Percentiles rank a stretch among this genome's conserved stretches.
Conservation (phyloP, 2,888 invertebrate genomes). For the Tridacna gigas region DNA sequence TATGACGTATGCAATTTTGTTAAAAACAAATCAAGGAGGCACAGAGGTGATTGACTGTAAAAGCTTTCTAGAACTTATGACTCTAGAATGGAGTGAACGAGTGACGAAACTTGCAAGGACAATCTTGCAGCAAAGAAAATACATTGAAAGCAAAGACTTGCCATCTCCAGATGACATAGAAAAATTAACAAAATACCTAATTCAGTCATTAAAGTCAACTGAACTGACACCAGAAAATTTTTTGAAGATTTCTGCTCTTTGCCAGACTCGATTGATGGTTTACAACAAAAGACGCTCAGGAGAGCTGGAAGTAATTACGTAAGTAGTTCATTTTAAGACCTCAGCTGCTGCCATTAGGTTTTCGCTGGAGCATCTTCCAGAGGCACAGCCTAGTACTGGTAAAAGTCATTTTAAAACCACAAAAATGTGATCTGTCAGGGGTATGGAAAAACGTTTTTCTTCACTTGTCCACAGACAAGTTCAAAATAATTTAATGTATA, state of each 20-base stretch:
- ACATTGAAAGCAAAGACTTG: conserved; percentile 20
- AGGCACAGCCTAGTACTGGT: too few species aligned
- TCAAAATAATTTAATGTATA: too few species aligned
- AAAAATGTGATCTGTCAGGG: too few species aligned
- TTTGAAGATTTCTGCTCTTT: conserved; percentile 4
- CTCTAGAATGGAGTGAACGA: conserved; percentile 31
- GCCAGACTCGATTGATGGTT: conserved; percentile 20
- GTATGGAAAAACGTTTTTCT: too few species aligned
- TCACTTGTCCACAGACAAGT: too few species aligned
- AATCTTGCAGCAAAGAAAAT: conserved; percentile 17
- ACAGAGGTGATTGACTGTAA: conserved; percentile 21
- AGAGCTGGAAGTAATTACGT: conserved; percentile 29
- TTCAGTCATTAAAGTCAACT: not conserved
- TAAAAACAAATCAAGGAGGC: conserved; percentile 34
- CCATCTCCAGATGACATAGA: conserved; percentile 31
- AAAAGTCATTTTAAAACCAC: too few species aligned
- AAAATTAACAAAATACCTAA: conserved; percentile 7
- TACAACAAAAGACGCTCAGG: conserved; percentile 31
- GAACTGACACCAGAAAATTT: not conserved
- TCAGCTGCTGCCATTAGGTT: too few species aligned
- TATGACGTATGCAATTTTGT: conserved; percentile 42
- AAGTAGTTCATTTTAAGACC: conserved; percentile 8
- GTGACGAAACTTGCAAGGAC: conserved; percentile 29
- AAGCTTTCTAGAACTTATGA: conserved; percentile 26
- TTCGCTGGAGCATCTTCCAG: too few species aligned